These are phyloP conservation scores for Myzus persicae DNA, from an alignment of 1,140 invertebrate genomes.

Conservation along the genomic window DNA sequence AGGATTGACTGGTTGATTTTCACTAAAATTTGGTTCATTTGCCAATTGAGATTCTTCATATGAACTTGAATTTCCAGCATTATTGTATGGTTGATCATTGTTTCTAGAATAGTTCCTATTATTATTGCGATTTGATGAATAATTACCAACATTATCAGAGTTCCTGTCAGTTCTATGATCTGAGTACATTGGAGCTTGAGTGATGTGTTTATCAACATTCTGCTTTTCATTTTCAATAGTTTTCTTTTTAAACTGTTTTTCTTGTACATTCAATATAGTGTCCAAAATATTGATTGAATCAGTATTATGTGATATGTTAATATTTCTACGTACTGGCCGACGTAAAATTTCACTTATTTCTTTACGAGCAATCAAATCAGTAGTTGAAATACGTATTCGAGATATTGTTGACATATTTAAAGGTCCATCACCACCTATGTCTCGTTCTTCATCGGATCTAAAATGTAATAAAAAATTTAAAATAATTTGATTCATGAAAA, in stretches of 20 bases:
- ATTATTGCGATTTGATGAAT: slow-evolving; percentile 58
- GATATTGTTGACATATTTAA: slow-evolving; percentile 64
- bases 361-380: slow-evolving; percentile 60
- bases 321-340: slow-evolving; percentile 64
- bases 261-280: slow-evolving; percentile 78
- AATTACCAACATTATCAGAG: slow-evolving; percentile 55
- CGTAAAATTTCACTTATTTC: slow-evolving; percentile 66
- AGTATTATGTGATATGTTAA: slow-evolving; percentile 61
- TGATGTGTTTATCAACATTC: slow-evolving; percentile 68
- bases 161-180: slow-evolving; percentile 65
- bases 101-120: slow-evolving; percentile 41
- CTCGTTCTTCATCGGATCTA: slow-evolving; percentile 67
- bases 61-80: slow-evolving; percentile 11
- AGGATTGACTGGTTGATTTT: slow-evolving; percentile 51
- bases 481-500: not conserved
- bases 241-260: slow-evolving; percentile 75
- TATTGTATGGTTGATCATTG: not conserved
- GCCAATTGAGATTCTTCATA: slow-evolving; percentile 47
- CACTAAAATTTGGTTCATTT: slow-evolving; percentile 48
- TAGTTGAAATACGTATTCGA: slow-evolving; percentile 64
- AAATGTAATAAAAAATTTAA: not conserved
- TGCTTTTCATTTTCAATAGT: slow-evolving; percentile 69
- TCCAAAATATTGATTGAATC: slow-evolving; percentile 71
- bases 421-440: slow-evolving; percentile 62
- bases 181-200: slow-evolving; percentile 72